Base-by-base conservation (phyloP, 2,113 vertebrate genomes). In the Sander lucioperca region DNA sequence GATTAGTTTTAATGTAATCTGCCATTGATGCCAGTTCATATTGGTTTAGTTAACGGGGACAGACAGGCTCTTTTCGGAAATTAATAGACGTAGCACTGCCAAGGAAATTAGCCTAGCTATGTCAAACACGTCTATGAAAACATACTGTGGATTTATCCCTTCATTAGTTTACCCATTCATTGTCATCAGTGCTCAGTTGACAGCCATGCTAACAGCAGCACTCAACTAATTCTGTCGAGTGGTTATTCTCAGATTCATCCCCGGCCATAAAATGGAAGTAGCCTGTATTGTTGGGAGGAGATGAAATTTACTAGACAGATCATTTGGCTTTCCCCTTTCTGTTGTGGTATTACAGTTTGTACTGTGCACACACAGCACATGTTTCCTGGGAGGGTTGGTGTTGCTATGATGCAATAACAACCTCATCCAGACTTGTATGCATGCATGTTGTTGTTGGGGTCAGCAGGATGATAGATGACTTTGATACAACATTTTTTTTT, bases 91-190 rank as follows among this genome's bases (percentile, higher is more conserved):
- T 75, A 75, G 27, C 61, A 79, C 84, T 85, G 88, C 82, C 87
- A 86, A 59, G 63, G 62, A 88, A 89, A 91, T 92, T 89, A 90
- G 87, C 88, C 68, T 48, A 84, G 87, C 89, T 83, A 76, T 87
- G 89, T 90, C 88, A 87, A 91, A 91, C 87, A 87, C 65, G 86
- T 86, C 91, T 79, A 74, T 84, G 91, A 91, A 86, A 91, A 91
- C 85, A 85, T 72, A 63, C 59, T 70, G 86, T 91, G 84, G 90
- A 89, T 91, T 91, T 89, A 91, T 87, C 82, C 79, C 79, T 74
- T 86, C 77, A 82, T 92, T 89, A 85, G 86, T 82, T 86, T 65
- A 57, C 36, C 87, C 82, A 70, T 82, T 92, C 71, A 86, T 87
- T 88, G 84, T 85, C 84, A 82, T 84, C 90, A 79, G 54, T 8